These are phyloP conservation scores for Eristalinus sepulchralis DNA, from an alignment of 2,888 invertebrate genomes.

Conservation along the genomic window DNA sequence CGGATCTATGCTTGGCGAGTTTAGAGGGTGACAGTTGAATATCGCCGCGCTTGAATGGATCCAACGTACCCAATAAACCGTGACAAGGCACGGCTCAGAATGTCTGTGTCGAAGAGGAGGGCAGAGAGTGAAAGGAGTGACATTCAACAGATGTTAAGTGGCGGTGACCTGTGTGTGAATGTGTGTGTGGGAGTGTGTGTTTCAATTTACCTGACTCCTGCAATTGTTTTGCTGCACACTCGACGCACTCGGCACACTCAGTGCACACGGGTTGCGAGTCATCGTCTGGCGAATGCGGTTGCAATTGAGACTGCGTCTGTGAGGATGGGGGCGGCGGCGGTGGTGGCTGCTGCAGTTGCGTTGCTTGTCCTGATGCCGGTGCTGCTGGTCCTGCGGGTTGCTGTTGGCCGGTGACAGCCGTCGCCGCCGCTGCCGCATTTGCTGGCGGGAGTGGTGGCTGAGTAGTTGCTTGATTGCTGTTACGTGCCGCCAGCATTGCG, in stretches of 20 bases:
- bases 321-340: slow-evolving; percentile 11
- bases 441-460: slow-evolving; percentile 73
- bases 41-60: slow-evolving; percentile 39
- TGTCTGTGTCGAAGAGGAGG: background rate
- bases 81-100: slow-evolving; percentile 32
- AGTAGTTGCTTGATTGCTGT: slow-evolving; percentile 73
- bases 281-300: slow-evolving; percentile 76
- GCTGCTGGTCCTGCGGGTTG: slow-evolving; percentile 46
- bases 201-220: slow-evolving; percentile 79
- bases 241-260: slow-evolving; percentile 81
- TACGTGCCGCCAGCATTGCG: slow-evolving; percentile 81
- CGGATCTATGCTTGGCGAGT: slow-evolving; percentile 59
- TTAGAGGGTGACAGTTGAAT: slow-evolving; percentile 35
- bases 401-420: slow-evolving; percentile 42
- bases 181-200: background rate
- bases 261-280: slow-evolving; percentile 79
- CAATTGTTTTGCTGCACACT: slow-evolving; percentile 80
- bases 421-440: slow-evolving; percentile 67
- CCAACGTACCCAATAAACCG: slow-evolving; percentile 49
- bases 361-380: slow-evolving; percentile 59
- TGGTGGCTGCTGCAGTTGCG: slow-evolving; percentile 60
- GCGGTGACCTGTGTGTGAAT: background rate
- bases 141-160: slow-evolving; percentile 51
- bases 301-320: slow-evolving; percentile 62
- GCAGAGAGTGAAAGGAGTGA: background rate